Percentiles rank a stretch among this genome's conserved stretches.
Conservation (phyloP, 2,113 vertebrate genomes). For the Boleophthalmus pectinirostris region DNA sequence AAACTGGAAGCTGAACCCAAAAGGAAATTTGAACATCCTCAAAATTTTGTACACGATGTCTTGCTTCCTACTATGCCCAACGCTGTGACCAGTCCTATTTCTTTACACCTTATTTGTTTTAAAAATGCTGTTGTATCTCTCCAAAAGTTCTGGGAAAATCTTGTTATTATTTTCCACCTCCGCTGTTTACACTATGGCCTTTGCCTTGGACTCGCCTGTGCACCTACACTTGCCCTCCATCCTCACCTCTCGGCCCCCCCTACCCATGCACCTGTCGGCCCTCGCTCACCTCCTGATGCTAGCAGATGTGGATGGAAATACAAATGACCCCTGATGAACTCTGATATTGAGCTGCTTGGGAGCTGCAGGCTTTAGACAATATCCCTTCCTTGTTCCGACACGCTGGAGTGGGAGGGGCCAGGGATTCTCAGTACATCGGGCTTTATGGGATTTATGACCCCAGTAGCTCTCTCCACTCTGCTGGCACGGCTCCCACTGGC, state of each 20-base stretch:
- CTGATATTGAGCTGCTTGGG: slow-evolving; percentile 74
- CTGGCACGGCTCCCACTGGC: slow-evolving; percentile 65
- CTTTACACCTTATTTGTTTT: neutral
- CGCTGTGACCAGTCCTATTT: neutral
- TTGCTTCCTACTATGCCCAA: too few species aligned
- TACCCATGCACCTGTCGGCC: slow-evolving; percentile 40
- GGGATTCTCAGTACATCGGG: slow-evolving; percentile 53
- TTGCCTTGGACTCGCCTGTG: slow-evolving; percentile 32
- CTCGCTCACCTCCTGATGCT: slow-evolving; percentile 56
- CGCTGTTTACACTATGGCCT: slow-evolving; percentile 30
- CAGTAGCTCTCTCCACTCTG: slow-evolving; percentile 48
- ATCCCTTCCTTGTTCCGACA: slow-evolving; percentile 54
- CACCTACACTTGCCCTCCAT: slow-evolving; percentile 55
- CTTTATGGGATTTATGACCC: slow-evolving; percentile 74
- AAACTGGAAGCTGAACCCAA: too few species aligned
- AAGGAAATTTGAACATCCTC: too few species aligned
- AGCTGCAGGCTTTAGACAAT: slow-evolving; percentile 71
- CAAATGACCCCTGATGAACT: slow-evolving; percentile 70
- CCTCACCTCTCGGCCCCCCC: slow-evolving; percentile 33
- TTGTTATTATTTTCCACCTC: neutral
- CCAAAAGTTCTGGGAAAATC: neutral
- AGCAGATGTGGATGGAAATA: slow-evolving; percentile 79
- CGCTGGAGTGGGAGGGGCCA: slow-evolving; percentile 36
- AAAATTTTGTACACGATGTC: too few species aligned
- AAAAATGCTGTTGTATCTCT: neutral